Percentiles rank a stretch among this genome's conserved stretches.
Evolutionary conservation across 2,888 invertebrate genomes (phyloP).

Genomic region (Pristionchus exspectatus): DNA sequence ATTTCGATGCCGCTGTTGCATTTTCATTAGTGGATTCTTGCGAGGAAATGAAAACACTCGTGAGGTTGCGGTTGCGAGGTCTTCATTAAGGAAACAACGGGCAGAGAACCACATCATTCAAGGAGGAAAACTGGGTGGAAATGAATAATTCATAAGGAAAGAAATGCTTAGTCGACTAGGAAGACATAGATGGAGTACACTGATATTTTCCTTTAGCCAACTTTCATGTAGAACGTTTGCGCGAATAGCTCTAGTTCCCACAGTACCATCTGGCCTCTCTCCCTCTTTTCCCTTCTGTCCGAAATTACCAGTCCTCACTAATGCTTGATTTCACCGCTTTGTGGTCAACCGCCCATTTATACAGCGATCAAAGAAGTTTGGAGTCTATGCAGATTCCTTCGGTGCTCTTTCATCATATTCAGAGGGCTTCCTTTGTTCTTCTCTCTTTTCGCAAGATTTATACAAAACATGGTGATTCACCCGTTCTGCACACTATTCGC

Average conservation of each 20-base stretch:
- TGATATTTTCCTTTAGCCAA: not conserved
- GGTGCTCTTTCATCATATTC: not conserved
- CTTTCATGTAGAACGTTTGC: not conserved
- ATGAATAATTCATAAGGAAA: not conserved
- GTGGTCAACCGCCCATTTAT: not conserved
- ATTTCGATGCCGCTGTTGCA: not conserved
- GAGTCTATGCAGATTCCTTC: not conserved
- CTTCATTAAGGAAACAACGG: not conserved
- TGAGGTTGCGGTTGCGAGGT: not conserved
- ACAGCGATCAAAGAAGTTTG: not conserved
- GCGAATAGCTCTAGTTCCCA: not conserved
- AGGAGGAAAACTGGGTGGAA: not conserved
- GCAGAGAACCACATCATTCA: not conserved
- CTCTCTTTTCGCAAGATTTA: not conserved
- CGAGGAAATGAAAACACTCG: not conserved
- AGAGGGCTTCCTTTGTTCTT: not conserved
- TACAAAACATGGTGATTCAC: not conserved
- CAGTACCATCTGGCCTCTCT: slow-evolving; percentile 37
- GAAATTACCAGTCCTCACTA: not conserved
- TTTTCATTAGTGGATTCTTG: slow-evolving; percentile 29
- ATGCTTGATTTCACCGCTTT: slow-evolving; percentile 13
- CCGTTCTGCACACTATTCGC: not conserved
- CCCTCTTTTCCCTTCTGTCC: not conserved
- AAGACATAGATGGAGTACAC: not conserved
- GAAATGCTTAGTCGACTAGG: not conserved